A percentile compares a stretch with the other conserved stretches of the same genome.
These are phyloP conservation scores for Meandrina meandrites DNA, from an alignment of 92 coral and sea anemone species.

Conservation along the genomic window DNA sequence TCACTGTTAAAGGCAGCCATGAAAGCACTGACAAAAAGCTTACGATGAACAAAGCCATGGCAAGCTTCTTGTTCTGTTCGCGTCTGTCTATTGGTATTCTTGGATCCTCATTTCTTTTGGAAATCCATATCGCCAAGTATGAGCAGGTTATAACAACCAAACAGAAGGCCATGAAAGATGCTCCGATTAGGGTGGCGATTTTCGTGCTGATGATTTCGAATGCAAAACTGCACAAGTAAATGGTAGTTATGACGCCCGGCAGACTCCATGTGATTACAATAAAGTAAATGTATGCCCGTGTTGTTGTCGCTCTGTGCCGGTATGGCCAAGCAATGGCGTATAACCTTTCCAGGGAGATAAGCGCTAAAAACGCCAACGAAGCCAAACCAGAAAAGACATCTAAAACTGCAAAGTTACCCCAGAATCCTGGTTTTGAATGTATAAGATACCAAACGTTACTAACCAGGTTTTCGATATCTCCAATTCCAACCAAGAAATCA, in stretches of 20 bases:
- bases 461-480: background rate
- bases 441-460: background rate
- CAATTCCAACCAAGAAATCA: background rate
- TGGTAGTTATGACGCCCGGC: background rate
- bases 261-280: background rate
- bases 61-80: conserved; percentile 3
- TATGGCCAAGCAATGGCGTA: conserved; percentile 12
- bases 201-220: background rate
- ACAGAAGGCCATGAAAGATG: background rate
- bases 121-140: conserved; percentile 8
- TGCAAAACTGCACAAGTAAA: background rate
- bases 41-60: background rate
- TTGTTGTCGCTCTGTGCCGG: background rate
- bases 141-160: background rate
- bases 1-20: background rate
- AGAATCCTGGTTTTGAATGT: background rate
- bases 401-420: background rate
- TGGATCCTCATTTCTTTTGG: conserved; percentile 9
- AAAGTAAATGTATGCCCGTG: background rate
- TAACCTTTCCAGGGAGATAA: conserved; percentile 10
- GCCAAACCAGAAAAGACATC: background rate
- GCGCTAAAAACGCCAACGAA: background rate
- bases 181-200: background rate
- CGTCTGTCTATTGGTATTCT: background rate
- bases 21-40: background rate